Percentiles rank a stretch among this genome's conserved stretches.
Evolutionary conservation across 2,113 vertebrate species (phyloP).

Genomic region (Rhagologus leucostigma): DNA sequence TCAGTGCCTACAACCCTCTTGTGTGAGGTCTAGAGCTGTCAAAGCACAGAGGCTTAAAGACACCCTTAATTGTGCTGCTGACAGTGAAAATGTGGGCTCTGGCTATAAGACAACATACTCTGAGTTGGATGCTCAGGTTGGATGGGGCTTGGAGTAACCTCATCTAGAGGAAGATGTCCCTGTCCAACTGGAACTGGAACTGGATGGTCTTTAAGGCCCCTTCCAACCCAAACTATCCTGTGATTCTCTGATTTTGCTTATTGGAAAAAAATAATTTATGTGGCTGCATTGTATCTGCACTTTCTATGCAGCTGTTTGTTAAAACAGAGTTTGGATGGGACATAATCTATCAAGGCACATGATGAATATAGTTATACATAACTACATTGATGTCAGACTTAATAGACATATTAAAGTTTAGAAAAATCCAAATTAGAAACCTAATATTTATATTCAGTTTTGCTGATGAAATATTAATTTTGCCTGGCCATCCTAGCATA

Average conservation of each 20-base stretch:
- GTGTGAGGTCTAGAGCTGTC: neutral
- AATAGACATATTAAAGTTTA: neutral
- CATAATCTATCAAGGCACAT: neutral
- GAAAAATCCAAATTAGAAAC: neutral
- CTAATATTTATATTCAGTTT: neutral
- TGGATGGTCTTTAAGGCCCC: neutral
- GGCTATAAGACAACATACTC: neutral
- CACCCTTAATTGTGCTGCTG: neutral
- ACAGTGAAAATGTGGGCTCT: neutral
- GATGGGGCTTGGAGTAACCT: neutral
- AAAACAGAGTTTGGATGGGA: neutral
- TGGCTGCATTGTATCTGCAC: neutral
- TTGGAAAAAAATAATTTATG: neutral
- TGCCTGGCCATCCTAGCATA: neutral
- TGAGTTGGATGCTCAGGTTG: neutral
- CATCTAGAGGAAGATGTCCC: neutral
- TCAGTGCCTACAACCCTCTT: neutral
- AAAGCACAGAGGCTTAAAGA: neutral
- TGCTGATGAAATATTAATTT: neutral
- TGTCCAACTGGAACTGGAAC: neutral
- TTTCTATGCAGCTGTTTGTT: neutral
- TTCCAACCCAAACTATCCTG: neutral
- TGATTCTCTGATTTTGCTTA: neutral
- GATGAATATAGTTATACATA: neutral
- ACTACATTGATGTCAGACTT: neutral